Evolutionary conservation across 2,888 invertebrate genomes (phyloP), one percentile per base, ranked within the genome.

Genomic region (Leptarthrus brevirostris): DNA sequence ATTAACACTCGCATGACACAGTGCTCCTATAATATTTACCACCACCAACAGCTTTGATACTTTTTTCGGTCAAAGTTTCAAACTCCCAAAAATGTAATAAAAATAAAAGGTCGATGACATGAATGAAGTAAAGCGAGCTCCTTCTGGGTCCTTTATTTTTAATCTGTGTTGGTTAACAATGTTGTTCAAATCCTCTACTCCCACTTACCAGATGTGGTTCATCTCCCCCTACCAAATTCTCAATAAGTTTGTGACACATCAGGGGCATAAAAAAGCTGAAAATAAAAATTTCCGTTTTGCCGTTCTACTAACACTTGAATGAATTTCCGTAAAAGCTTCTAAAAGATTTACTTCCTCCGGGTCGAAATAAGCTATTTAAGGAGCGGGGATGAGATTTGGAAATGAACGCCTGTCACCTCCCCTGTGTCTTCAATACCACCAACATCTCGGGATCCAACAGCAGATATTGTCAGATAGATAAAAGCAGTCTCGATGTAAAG

Each of bases 281-380:
- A 69, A 69, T 69, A 69, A 69, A 49, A 69, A 69, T 52, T 69
- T 69, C 69, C 69, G 24, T 52, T 69, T 52, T 52, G 52, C 69
- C 52, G n/a, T 69, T 69, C 52, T 69, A 52, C 52, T 49, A 69
- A 69, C 69, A 69, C 69, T 49, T 34, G 34, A 52, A 49, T 69
- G 69, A 52, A 52, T 52, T 69, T 69, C 69, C 69, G 69, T 22
- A 69, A 69, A 69, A 69, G 69, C 69, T 52, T 69, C 52, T 18
- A 22, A 49, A 69, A 69, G 36, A 69, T 49, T 49, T 34, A 69
- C 52, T 69, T 69, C 69, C 52, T 69, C n/a, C 34, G 64, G 26
- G 47, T 44, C 64, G 47, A 64, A 47, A 64, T 64, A 64, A 64
- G 64, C 22, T 3, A 10, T 12, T 8, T 5, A 3, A 49, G 22